phyloP scores from a whole-genome alignment of 2,113 vertebrate species.

The Pterocles gutturalis region DNA sequence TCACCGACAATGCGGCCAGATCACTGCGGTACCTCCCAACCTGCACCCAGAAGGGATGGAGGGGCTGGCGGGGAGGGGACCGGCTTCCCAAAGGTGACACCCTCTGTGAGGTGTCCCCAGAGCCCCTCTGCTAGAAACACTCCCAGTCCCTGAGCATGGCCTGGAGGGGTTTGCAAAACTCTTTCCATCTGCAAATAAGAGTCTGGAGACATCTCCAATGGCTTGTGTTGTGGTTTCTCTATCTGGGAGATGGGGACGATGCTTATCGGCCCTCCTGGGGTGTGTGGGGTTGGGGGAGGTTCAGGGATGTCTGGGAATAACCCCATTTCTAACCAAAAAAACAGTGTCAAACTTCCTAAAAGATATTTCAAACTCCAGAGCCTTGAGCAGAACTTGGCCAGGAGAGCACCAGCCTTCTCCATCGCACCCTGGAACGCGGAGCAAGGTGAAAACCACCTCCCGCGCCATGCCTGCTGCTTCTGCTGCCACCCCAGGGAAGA shows the following conservation, averaged over 20 bases:
- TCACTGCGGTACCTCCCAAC: background rate
- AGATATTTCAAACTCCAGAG: background rate
- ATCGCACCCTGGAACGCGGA: background rate
- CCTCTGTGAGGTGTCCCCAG: background rate
- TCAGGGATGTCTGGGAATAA: background rate
- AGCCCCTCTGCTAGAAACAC: background rate
- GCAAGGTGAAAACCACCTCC: background rate
- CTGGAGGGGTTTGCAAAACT: background rate
- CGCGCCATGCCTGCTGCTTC: background rate
- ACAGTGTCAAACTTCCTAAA: background rate
- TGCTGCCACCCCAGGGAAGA: background rate
- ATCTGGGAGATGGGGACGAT: background rate
- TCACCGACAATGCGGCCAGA: fast-evolving
- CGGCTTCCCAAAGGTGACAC: background rate
- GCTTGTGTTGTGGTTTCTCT: background rate
- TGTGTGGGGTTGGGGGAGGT: background rate
- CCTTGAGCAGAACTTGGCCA: background rate
- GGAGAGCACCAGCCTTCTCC: background rate
- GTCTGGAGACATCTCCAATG: background rate
- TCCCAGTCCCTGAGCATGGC: background rate
- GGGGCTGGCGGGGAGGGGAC: background rate
- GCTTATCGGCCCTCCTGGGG: background rate
- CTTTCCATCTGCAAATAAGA: background rate
- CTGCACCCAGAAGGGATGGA: background rate
- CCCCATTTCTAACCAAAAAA: background rate